Evolutionary conservation across 1,140 invertebrate species (phyloP), one percentile per base, ranked within the genome.

Genomic region (Drosophila pseudoobscura): DNA sequence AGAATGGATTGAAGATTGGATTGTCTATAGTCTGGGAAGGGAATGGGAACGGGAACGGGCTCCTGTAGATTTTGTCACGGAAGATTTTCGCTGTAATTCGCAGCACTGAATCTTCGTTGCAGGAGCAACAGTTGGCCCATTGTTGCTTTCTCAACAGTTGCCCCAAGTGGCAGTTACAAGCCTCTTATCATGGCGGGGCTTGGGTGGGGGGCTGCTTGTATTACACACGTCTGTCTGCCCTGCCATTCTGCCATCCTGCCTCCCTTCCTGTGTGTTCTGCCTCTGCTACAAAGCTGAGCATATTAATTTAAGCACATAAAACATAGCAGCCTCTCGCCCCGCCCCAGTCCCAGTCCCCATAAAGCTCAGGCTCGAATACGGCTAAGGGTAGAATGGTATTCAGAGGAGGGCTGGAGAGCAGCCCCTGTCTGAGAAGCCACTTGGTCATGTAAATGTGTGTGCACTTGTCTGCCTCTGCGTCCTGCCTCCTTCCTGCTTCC

Each of bases 281-380:
- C 59, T 35, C 55, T 22, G 47, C 64, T 46, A 31, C 51, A 44
- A 20, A 49, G 35, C 63, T 26, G 57, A 59, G 80, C 65, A 78
- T 88, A 87, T 87, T 87, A 87, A 88, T 87, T 87, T 87, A 87
- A 83, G 78, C 71, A 76, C 83, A 87, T 88, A 88, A 88, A 83
- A 83, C 83, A 87, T 77, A 76, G 50, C 35, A 13, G 13, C 35
- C n/a, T 45, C 41, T 20, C 3, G 52, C 51, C 59, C 51, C 54
- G 41, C 20, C 35, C 35, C 20, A 47, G 43, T 3, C 35, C 35
- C 6, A 31, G 29, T 8, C 9, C 31, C 35, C 35, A 13, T 11
- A 39, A 39, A 39, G 35, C 35, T 2, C 4, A 13, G 35, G 35
- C 35, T 39, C 11, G 4, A 39, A 39, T 0, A 39, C 3, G 35